Base-by-base conservation (phyloP, 2,797 vertebrate genomes). In the Anguilla megastoma region DNA sequence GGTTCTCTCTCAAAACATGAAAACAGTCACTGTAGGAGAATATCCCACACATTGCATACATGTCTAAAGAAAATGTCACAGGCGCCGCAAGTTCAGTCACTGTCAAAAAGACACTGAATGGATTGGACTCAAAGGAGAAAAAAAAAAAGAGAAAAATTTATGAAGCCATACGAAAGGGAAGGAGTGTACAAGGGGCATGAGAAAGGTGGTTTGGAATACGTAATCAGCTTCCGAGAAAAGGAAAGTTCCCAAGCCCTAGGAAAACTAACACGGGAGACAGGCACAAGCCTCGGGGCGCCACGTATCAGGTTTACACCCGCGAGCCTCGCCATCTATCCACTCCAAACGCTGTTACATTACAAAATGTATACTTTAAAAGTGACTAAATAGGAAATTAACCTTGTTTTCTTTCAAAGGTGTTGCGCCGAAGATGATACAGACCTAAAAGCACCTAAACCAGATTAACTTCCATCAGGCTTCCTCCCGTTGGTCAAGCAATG, bases 381-480 rank as follows among this genome's bases (percentile, higher is more conserved):
- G 80, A 84, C 36, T 5, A 18, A 66, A 86, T 50, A 48, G 80
- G 83, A 87, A 87, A 89, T 88, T 86, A 90, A 69, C 79, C 74
- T 89, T 86, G 85, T 88, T 89, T 90, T 87, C 86, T 86, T 87
- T 86, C 41, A 56, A 69, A 71, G 45, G 84, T 83, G 76, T 69
- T 66, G 50, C 52, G 8, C 82, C 74, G 60, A 74, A 76, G 52
- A 85, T 48, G 54, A 45, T 85, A 88, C 52, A 48, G 66, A 60
- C 66, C 87, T 76, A 66, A 88, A 85, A 88, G 83, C 83, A 41
- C 66, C 50, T 41, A 85, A 88, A 88, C 71, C 66, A 85, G 36
- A 88, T 88, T 85, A 85, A n/a, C 27, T n/a, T 36, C 87, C 54
- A 85, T 85, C 87, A 41, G 36, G 33, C 63, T 58, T 82, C 18